phyloP scores from a whole-genome alignment of 2,797 vertebrate genomes.

The Notolepis coatsorum region DNA sequence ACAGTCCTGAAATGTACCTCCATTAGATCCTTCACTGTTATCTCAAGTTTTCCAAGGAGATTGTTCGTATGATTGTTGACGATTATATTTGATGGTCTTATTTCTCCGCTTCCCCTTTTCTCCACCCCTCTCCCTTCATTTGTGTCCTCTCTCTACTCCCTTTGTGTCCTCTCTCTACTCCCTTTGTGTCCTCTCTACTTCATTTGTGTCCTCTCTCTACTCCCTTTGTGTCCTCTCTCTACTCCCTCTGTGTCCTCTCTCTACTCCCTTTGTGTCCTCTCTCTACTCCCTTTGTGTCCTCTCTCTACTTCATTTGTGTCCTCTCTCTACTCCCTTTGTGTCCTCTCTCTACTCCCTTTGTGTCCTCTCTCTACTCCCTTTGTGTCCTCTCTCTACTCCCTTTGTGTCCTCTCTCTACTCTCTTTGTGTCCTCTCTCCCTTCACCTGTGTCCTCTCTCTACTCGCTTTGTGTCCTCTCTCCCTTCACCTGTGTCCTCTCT shows the following conservation, averaged over 20 bases:
- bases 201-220: constrained; percentile 2
- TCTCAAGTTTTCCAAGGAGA: no score
- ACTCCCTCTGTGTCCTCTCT: neutral
- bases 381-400: neutral
- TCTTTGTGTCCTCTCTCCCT: no score
- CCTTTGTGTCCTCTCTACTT: neutral
- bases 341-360: neutral
- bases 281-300: no score
- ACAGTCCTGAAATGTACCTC: no score
- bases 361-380: neutral
- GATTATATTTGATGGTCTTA: neutral
- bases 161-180: neutral
- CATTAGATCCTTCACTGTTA: no score
- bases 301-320: neutral
- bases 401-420: constrained; percentile 8
- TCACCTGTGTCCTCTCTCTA: neutral
- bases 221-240: no score
- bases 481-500: neutral
- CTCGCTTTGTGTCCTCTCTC: neutral
- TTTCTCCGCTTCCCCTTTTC: neutral
- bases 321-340: constrained; percentile 2
- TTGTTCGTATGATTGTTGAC: no score
- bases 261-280: neutral
- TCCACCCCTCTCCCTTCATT: neutral
- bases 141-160: no score